Conservation (phyloP, 2,797 vertebrate genomes). For the Salmo trutta region DNA sequence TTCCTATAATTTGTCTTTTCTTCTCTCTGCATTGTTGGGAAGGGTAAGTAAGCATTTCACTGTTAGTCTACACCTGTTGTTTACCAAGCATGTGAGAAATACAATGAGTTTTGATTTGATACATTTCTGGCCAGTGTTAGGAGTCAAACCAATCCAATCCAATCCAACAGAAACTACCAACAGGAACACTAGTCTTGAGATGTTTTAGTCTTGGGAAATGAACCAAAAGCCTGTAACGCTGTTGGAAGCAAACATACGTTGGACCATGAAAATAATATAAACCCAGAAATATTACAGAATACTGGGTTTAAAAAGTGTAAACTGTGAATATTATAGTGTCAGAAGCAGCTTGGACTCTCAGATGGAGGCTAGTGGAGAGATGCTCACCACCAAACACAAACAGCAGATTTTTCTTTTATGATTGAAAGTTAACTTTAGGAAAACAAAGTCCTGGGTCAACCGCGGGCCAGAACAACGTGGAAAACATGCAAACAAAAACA, state of each 20-base stretch:
- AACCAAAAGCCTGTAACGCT: neutral
- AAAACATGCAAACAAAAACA: constrained; percentile 36
- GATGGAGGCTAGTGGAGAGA: constrained; percentile 44
- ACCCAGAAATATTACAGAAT: too few species aligned
- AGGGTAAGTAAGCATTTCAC: too few species aligned
- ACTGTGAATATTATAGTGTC: neutral
- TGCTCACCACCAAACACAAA: constrained; percentile 48
- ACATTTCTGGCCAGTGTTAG: neutral
- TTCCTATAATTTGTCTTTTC: too few species aligned
- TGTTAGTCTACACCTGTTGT: too few species aligned
- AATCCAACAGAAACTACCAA: neutral
- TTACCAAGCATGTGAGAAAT: too few species aligned
- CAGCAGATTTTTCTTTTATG: constrained; percentile 67
- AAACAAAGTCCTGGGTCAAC: constrained; percentile 55
- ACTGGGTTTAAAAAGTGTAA: neutral
- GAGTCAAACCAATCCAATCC: neutral
- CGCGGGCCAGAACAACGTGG: constrained; percentile 48
- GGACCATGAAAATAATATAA: too few species aligned
- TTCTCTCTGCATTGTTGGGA: too few species aligned
- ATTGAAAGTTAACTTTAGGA: constrained; percentile 67
- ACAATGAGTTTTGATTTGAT: too few species aligned
- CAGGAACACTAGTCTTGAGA: neutral
- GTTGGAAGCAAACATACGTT: too few species aligned
- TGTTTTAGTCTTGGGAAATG: neutral
- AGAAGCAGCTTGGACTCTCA: constrained; percentile 10